These are phyloP conservation scores for Bolinopsis microptera DNA, from an alignment of 37 sponge, comb jelly and placozoan genomes.

Conservation along the genomic window DNA sequence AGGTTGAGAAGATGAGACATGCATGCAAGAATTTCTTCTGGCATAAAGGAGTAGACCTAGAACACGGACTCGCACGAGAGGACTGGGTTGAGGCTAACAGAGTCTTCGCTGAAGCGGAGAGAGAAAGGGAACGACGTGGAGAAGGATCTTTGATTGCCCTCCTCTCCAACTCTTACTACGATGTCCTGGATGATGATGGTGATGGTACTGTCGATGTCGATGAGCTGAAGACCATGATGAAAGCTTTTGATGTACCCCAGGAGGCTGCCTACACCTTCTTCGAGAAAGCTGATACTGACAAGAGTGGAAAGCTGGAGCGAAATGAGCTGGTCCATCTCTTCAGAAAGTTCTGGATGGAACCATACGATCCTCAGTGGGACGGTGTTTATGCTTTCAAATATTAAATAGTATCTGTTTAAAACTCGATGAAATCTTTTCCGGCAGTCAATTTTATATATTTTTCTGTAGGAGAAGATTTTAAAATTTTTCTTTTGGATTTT, in stretches of 20 bases:
- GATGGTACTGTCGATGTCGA: slow-evolving; percentile 53
- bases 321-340: slow-evolving; percentile 56
- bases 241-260: slow-evolving; percentile 54
- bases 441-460: too few relatives aligned
- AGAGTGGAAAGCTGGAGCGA: slow-evolving; percentile 52
- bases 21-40: slow-evolving; percentile 28
- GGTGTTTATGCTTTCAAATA: not conserved
- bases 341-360: slow-evolving; percentile 62
- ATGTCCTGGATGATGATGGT: slow-evolving; percentile 53
- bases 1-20: slow-evolving; percentile 41
- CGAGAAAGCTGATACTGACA: slow-evolving; percentile 38
- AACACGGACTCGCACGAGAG: not conserved
- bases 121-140: slow-evolving; percentile 55
- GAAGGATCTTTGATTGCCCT: slow-evolving; percentile 55
- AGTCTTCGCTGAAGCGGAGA: slow-evolving; percentile 50
- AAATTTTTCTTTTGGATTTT: too few relatives aligned
- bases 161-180: slow-evolving; percentile 56
- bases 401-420: too few relatives aligned
- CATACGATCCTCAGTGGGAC: slow-evolving; percentile 19
- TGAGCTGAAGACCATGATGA: slow-evolving; percentile 60
- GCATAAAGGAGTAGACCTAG: slow-evolving; percentile 26
- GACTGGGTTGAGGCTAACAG: slow-evolving; percentile 56
- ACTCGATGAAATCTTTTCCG: too few relatives aligned
- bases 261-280: slow-evolving; percentile 60
- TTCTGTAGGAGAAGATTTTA: too few relatives aligned